phyloP scores from a whole-genome alignment of 1,140 invertebrate species.

The Rhopalosiphum padi region DNA sequence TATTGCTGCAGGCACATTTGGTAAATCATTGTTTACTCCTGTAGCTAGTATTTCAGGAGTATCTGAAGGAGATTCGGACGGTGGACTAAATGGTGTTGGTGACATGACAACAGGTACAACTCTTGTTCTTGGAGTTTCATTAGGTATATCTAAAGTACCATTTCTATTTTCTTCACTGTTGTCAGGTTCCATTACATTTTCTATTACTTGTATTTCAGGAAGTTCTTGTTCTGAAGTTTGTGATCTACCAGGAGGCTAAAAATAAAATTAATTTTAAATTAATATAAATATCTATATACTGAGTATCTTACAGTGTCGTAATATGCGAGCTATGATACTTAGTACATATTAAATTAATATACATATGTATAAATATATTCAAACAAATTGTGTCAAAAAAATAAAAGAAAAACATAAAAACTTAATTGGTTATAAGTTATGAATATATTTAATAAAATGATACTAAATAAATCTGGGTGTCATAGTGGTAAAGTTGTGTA shows the following conservation, averaged over 20 bases:
- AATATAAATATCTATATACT: background rate
- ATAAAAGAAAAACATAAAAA: background rate
- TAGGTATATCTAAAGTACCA: background rate
- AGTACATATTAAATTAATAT: background rate
- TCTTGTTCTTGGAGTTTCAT: slow-evolving; percentile 20
- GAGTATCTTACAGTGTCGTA: background rate
- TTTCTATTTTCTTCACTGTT: slow-evolving; percentile 18
- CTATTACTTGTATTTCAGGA: background rate
- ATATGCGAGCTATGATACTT: background rate
- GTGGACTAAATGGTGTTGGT: background rate
- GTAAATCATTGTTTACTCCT: background rate
- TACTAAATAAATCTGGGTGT: too few relatives aligned
- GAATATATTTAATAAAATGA: too few relatives aligned
- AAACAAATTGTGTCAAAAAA: background rate
- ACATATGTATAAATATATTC: background rate
- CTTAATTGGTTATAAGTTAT: background rate
- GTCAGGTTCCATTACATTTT: background rate
- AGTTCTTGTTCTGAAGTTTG: slow-evolving; percentile 51
- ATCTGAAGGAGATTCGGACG: background rate
- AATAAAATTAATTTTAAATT: background rate
- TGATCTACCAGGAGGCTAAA: background rate
- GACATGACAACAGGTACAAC: slow-evolving; percentile 8
- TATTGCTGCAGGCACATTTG: background rate
- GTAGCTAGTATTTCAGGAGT: background rate
- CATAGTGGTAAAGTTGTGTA: too few relatives aligned